Conservation (phyloP, 2,888 invertebrate species). For the Drosophila paucipuncta region DNA sequence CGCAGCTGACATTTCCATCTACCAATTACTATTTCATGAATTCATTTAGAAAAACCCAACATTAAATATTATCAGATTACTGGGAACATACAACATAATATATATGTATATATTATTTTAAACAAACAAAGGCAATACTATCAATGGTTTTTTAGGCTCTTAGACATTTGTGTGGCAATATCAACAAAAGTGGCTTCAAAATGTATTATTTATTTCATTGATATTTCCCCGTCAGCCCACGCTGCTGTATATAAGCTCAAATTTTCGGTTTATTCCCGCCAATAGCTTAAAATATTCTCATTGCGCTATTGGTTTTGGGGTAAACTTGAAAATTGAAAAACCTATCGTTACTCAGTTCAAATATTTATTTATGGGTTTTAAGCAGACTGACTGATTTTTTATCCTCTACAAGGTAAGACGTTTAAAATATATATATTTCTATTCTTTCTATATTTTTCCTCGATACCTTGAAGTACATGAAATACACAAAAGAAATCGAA, state of each 20-base stretch:
- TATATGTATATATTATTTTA: too few species aligned
- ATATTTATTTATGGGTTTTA: constrained; percentile 53
- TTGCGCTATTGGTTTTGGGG: constrained; percentile 12
- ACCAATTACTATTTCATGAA: background rate
- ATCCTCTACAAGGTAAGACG: constrained; percentile 68
- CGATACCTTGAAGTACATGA: constrained; percentile 60
- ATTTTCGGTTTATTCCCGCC: constrained; percentile 14
- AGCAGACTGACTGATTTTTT: constrained; percentile 63
- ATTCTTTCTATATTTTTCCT: constrained; percentile 54
- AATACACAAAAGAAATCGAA: constrained; percentile 54
- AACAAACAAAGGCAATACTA: constrained; percentile 2
- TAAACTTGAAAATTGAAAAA: constrained; percentile 17
- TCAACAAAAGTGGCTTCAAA: constrained; percentile 8
- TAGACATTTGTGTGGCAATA: constrained; percentile 9
- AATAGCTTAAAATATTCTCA: constrained; percentile 4
- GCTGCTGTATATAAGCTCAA: constrained; percentile 7
- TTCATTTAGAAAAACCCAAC: background rate
- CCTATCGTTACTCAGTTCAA: constrained; percentile 20
- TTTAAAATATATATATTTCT: constrained; percentile 46
- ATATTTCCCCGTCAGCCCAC: constrained; percentile 1
- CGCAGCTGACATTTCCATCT: background rate
- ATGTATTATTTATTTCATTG: constrained; percentile 5
- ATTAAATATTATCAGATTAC: background rate
- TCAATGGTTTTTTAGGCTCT: constrained; percentile 21
- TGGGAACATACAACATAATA: too few species aligned